phyloP scores from a whole-genome alignment of 2,113 vertebrate species.

The Atherinomorus stipes region DNA sequence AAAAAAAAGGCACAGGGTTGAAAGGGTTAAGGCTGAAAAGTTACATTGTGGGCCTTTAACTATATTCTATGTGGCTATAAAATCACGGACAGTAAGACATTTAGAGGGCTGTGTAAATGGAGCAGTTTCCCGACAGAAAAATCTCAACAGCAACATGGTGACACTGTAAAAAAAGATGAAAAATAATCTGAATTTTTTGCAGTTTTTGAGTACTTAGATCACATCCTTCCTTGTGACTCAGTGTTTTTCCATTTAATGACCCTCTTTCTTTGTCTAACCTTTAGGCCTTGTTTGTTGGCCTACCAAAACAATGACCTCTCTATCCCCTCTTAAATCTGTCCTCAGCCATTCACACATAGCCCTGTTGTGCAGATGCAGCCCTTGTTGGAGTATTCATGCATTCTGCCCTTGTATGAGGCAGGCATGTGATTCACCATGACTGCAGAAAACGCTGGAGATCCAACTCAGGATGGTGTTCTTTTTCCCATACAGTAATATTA shows the following conservation, averaged over 20 bases:
- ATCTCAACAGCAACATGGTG: background rate
- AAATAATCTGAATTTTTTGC: constrained; percentile 27
- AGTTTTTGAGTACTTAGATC: constrained; percentile 64
- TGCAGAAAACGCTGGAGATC: constrained; percentile 44
- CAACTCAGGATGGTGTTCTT: constrained; percentile 32
- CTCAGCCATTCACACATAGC: constrained; percentile 56
- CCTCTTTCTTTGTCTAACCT: constrained; percentile 59
- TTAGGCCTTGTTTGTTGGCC: constrained; percentile 59
- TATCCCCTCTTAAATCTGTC: constrained; percentile 73
- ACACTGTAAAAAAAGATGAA: background rate
- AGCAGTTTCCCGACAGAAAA: constrained; percentile 9
- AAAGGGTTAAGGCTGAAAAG: too few relatives aligned
- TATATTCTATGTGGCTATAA: background rate
- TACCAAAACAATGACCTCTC: constrained; percentile 65
- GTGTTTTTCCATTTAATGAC: constrained; percentile 30
- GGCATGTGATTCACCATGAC: constrained; percentile 51
- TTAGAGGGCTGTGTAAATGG: background rate
- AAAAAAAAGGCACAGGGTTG: too few relatives aligned
- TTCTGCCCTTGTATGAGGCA: constrained; percentile 37
- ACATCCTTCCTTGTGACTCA: constrained; percentile 48
- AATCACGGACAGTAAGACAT: background rate
- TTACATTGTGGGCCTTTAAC: too few relatives aligned
- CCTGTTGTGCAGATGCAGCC: constrained; percentile 53
- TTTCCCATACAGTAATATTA: constrained; percentile 59
- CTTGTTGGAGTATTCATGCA: constrained; percentile 37